Evolutionary conservation across 2,888 invertebrate species (phyloP).

Genomic region (Tenthredo amoena): DNA sequence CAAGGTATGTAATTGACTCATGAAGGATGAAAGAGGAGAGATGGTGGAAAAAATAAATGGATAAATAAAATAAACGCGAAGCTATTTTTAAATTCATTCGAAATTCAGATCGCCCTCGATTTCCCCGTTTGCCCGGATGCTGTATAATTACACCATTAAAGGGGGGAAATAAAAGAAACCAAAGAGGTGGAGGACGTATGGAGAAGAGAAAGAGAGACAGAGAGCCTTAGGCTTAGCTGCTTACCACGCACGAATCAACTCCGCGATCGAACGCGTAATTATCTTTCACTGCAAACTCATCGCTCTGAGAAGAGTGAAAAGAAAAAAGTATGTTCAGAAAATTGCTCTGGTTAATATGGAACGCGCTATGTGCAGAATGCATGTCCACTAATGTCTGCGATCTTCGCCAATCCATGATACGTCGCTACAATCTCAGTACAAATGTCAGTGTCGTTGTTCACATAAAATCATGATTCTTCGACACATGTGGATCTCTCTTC

Average conservation of each 20-base stretch:
- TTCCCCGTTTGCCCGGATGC: constrained; percentile 30
- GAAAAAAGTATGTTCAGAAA: constrained; percentile 10
- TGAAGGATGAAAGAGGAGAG: neutral
- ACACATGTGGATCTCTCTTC: neutral
- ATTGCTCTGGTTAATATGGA: constrained; percentile 34
- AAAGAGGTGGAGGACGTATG: neutral
- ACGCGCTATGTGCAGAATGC: constrained; percentile 22
- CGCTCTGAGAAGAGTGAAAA: constrained; percentile 38
- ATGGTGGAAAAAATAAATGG: neutral
- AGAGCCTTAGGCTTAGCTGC: constrained; percentile 42
- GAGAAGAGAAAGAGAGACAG: neutral
- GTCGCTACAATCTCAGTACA: neutral
- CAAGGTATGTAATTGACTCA: constrained; percentile 6
- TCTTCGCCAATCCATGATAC: constrained; percentile 7
- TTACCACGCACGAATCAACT: constrained; percentile 43
- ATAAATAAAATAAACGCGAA: neutral
- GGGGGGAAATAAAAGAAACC: neutral
- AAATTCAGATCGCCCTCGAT: constrained; percentile 44
- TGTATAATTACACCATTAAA: constrained; percentile 35
- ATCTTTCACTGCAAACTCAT: constrained; percentile 50
- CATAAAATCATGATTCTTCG: neutral
- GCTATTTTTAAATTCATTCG: constrained; percentile 17
- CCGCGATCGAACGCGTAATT: constrained; percentile 45
- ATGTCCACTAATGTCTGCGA: neutral
- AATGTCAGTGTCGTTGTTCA: neutral